phyloP scores from a whole-genome alignment of 2,797 vertebrate species.

The Eulemur mongoz region DNA sequence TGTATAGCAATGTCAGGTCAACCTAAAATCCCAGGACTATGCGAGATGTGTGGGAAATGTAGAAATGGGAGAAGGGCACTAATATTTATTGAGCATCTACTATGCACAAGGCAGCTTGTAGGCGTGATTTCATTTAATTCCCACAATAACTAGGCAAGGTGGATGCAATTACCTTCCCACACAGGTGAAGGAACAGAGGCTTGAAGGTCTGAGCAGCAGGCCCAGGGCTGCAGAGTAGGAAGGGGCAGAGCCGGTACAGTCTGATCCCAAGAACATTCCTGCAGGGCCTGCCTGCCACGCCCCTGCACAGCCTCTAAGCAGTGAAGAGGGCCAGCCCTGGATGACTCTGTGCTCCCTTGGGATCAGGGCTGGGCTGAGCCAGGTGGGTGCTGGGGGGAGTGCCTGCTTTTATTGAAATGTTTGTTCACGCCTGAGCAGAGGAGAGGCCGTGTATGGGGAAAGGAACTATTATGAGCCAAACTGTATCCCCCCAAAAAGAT shows the following conservation, averaged over 20 bases:
- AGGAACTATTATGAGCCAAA: neutral
- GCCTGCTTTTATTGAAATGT: neutral
- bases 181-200: neutral
- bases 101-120: neutral
- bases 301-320: neutral
- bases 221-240: neutral
- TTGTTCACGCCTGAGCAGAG: neutral
- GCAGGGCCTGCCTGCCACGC: fast-evolving
- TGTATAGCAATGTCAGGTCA: neutral
- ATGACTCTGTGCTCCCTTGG: fast-evolving
- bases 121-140: neutral
- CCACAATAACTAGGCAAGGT: neutral
- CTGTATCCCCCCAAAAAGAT: neutral
- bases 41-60: fast-evolving
- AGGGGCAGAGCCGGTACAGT: neutral
- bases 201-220: neutral
- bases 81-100: neutral
- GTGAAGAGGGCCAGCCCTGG: neutral
- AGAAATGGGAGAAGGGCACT: neutral
- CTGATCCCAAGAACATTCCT: neutral
- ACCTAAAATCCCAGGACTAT: neutral
- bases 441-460: neutral
- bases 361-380: neutral
- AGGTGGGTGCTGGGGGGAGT: fast-evolving
- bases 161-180: fast-evolving